Percentiles rank a stretch among this genome's conserved stretches.
Conservation (phyloP, 2,888 invertebrate genomes). For the Eurois occulta region DNA sequence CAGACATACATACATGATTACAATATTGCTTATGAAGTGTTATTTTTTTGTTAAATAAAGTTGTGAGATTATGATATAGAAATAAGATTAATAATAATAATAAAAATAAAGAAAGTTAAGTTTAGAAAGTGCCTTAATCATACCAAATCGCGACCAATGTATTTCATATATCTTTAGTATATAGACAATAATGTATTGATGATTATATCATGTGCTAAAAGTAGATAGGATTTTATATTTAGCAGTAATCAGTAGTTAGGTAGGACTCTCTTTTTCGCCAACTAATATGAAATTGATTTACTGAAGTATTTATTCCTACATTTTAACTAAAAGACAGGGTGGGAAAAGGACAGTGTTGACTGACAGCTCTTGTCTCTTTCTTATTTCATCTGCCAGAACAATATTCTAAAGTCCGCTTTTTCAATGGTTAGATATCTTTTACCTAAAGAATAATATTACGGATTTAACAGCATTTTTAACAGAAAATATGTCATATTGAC, state of each 20-base stretch:
- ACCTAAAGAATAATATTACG: not conserved
- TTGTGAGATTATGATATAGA: constrained; percentile 37
- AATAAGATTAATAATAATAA: constrained; percentile 23
- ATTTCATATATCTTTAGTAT: constrained; percentile 38
- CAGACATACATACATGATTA: not conserved
- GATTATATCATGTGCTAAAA: constrained; percentile 26
- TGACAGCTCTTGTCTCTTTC: not conserved
- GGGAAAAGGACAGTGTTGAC: not conserved
- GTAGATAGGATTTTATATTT: constrained; percentile 12
- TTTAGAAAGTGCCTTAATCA: constrained; percentile 61
- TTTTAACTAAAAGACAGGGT: not conserved
- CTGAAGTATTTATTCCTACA: not conserved
- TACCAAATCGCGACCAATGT: constrained; percentile 67
- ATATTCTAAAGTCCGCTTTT: not conserved
- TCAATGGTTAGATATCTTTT: not conserved
- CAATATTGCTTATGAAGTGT: not conserved
- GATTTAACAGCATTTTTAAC: not conserved
- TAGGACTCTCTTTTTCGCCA: not conserved
- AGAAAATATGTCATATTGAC: not conserved
- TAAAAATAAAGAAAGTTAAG: too few relatives aligned
- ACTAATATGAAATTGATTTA: constrained; percentile 1
- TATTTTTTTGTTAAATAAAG: not conserved
- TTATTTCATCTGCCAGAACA: not conserved
- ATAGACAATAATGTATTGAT: constrained; percentile 38
- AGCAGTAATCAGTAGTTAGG: not conserved